phyloP scores from a whole-genome alignment of 1,140 invertebrate species.

The Drosophila tropicalis region DNA sequence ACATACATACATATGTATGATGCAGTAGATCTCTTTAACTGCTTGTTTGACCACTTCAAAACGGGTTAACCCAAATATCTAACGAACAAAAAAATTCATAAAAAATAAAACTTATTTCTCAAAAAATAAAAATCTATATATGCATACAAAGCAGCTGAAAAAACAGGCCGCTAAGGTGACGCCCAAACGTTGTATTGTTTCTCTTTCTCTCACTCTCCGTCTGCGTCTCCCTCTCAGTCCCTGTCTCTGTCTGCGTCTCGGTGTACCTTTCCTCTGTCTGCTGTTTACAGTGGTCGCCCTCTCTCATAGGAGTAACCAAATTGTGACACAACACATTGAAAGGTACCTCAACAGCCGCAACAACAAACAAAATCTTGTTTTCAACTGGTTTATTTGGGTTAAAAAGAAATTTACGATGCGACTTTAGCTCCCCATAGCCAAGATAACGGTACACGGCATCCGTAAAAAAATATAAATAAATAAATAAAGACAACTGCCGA shows the following conservation, averaged over 20 bases:
- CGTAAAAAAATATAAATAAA: constrained; percentile 39
- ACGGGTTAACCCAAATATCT: constrained; percentile 70
- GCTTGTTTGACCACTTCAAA: constrained; percentile 64
- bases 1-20: constrained; percentile 39
- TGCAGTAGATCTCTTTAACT: constrained; percentile 40
- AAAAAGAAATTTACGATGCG: constrained; percentile 74
- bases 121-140: constrained; percentile 7
- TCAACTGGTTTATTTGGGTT: constrained; percentile 76
- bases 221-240: neutral
- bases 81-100: constrained; percentile 32
- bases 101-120: constrained; percentile 17
- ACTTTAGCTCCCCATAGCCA: constrained; percentile 27
- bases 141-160: neutral
- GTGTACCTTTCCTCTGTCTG: constrained; percentile 1
- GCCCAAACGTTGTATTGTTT: constrained; percentile 3
- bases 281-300: constrained; percentile 3
- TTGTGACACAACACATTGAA: constrained; percentile 34
- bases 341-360: constrained; percentile 1
- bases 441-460: constrained; percentile 65
- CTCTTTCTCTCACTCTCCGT: neutral
- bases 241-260: neutral
- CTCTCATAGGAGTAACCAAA: constrained; percentile 7
- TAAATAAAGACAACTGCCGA: constrained; percentile 27
- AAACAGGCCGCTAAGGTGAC: constrained; percentile 17
- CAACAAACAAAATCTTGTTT: constrained; percentile 50